Evolutionary conservation across 2,888 invertebrate genomes (phyloP), one percentile per base, ranked within the genome.

Genomic region (Lasioglossum lativentre): DNA sequence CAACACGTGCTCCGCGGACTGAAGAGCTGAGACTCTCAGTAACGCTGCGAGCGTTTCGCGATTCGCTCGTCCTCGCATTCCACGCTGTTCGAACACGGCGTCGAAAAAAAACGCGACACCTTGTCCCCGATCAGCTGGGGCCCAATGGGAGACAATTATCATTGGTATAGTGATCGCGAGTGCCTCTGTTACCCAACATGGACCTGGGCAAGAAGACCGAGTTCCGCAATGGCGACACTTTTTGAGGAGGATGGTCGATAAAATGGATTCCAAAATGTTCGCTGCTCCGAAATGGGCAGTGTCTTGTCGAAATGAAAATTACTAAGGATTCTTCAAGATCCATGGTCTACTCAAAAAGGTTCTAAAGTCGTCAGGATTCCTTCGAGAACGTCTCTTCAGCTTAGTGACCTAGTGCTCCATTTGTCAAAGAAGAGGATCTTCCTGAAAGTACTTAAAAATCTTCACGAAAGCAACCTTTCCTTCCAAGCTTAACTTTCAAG

Each of bases 1-100:
- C 81, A 52, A 80, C 89, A 88, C 90, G 88, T 88, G 89, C 78
- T 80, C 47, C 79, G 76, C 86, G 56, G 74, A 84, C 66, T 52
- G 75, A 80, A 82, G 71, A 47, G 73, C 78, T 14, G n/a, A 45
- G 10, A 19, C 27, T 71, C 40, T 38, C 84, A 85, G 88, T 89
- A 82, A 78, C 70, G 66, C 23, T 68, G 47, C 76, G 82, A 83
- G 30, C 77, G 81, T 40, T 75, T 82, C 52, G 88, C 82, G 66
- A 75, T 82, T 52, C 73, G 83, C 19, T 73, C 78, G 71, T 74
- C 74, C 70, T 71, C 63, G 56, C 56, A 27, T 16, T 71, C 82
- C 38, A 45, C 72, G 78, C 59, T 38, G 34, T 47, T 40, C 40
- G 14, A 27, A 5, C 19, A n/a, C 52, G n/a, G 10, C 68, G 45